Evolutionary conservation across 2,797 vertebrate genomes (phyloP), one percentile per base, ranked within the genome.

Genomic region (Malurus splendens): DNA sequence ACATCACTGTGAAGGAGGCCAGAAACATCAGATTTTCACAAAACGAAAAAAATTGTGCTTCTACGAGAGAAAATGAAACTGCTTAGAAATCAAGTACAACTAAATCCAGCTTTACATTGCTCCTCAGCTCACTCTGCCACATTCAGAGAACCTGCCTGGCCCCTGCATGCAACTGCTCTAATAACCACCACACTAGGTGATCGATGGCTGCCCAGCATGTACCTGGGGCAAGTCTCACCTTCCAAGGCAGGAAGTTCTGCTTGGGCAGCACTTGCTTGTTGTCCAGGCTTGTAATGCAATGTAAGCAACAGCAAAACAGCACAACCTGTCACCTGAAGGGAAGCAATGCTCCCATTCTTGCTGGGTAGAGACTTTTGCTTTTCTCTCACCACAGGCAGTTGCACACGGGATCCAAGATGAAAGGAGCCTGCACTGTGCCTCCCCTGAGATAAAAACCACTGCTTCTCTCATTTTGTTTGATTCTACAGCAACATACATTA

Each of bases 361-460:
- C n/a, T 61, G 64, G 73, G 60, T 12, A 64, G 44, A 47, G 19
- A 41, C 41, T 75, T 51, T 0, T 65, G 27, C 27, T 65, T 51
- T 91, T 32, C 62, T 89, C 56, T 19, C 30, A 9, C 10, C n/a
- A 1, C 30, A 4, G 12, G 27, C 24, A 3, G 13, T 23, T 4
- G 0, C 2, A 4, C 1, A 0, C 0, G 6, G 6, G 12, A 15
- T 33, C 42, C 0, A 2, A 84, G 79, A 28, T 14, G 11, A 16
- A 52, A 44, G n/a, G 18, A 19, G 19, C 9, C 55, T 52, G 33
- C 38, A 44, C 20, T 5, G 1, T 18, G 23, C 27, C 52, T 55
- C 9, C 20, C 19, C 23, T 2, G 2, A 44, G 47, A 7, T 7
- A 39, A 33, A 42, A 25, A 17, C 0, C 15, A 9, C 48, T 36